These are phyloP conservation scores for Brachymystax lenok DNA, from an alignment of 2,797 vertebrate genomes.

Conservation along the genomic window DNA sequence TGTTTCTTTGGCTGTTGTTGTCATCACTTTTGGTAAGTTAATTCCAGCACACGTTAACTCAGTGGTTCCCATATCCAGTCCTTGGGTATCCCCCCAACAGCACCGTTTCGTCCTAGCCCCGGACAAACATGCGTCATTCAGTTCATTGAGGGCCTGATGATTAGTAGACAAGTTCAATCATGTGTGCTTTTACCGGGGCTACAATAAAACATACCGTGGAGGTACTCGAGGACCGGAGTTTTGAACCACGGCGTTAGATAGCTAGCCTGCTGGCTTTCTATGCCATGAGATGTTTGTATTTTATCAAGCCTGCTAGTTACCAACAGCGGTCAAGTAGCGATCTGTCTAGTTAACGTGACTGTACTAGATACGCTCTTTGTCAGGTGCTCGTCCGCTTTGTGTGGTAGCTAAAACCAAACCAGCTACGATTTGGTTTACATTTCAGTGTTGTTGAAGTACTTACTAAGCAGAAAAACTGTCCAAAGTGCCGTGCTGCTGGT, in stretches of 20 bases:
- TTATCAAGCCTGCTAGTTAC: neutral
- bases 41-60: too few relatives aligned
- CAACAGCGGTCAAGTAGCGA: too few relatives aligned
- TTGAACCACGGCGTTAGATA: neutral
- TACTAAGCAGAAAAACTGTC: constrained; percentile 82
- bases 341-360: too few relatives aligned
- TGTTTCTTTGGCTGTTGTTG: constrained; percentile 77
- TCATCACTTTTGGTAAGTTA: constrained; percentile 81
- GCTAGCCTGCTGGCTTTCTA: too few relatives aligned
- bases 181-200: neutral
- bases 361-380: too few relatives aligned
- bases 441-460: constrained; percentile 85
- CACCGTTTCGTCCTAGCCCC: neutral
- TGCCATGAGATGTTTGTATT: neutral
- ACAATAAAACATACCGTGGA: neutral
- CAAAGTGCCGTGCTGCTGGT: constrained; percentile 85
- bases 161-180: neutral
- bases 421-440: neutral
- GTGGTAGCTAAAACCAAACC: neutral
- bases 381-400: neutral
- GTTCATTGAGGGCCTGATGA: neutral
- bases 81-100: neutral
- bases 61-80: too few relatives aligned
- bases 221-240: neutral
- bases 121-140: neutral